Evolutionary conservation across 2,797 vertebrate species (phyloP), one percentile per base, ranked within the genome.

Genomic region (Enoplosus armatus): DNA sequence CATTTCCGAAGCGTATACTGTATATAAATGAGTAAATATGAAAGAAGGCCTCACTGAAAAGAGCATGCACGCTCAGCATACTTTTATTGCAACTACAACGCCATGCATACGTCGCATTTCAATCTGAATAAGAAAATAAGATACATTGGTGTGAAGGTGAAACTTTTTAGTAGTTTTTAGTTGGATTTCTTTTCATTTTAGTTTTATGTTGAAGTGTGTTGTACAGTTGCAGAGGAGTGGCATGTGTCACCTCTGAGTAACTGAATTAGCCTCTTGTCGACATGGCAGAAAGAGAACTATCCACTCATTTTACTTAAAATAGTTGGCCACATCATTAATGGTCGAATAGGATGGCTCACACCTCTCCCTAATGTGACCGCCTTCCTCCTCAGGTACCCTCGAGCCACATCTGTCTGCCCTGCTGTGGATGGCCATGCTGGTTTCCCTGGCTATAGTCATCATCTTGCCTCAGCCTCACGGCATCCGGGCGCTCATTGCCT

Each of bases 391-490:
- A 99, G 98, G 97, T 66, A 98, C 97, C 0, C 93, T 99, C 86
- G 98, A 99, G 90, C 96, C 97, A 3, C 97, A 98, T 90, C 92
- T 98, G 79, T 99, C 98, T 0, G 97, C 97, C 26, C 84, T 99
- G 87, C 96, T 99, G 72, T 99, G 98, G 98, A 94, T 96, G 27
- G 98, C 97, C 67, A 98, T 99, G 97, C 93, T 99, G 61, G 96
- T 98, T 65, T 99, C 98, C 0, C 91, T 99, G 94, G 97, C 97
- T 79, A 99, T 99, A 2, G 97, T 99, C 76, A 97, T 99, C 4
- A 91, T 97, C 12, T 93, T 99, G 65, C 98, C 98, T 10, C 98
- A 99, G 94, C 98, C 98, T 29, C 98, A 99, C 0, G 98, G 98
- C 70, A 97, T 99, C 91, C 95, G 98, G 47, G 98, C 98, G 3